These are phyloP conservation scores for Drosophila eugracilis DNA, from an alignment of 1,140 invertebrate genomes.

Conservation along the genomic window DNA sequence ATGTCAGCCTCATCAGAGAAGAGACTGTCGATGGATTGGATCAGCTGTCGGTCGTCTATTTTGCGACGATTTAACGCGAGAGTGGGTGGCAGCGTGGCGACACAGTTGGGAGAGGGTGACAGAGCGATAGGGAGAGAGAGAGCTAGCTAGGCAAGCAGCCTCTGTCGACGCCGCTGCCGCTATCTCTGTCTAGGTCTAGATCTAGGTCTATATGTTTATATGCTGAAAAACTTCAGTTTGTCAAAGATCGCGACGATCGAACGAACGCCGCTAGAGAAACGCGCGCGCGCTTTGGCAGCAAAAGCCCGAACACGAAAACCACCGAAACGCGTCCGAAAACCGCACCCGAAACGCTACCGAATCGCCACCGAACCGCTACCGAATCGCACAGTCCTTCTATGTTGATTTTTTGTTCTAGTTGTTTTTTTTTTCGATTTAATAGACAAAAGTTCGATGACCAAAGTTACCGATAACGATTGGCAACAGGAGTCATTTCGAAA, in stretches of 20 bases:
- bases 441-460: slow-evolving; percentile 8
- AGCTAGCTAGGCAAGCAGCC: background rate
- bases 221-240: slow-evolving; percentile 77
- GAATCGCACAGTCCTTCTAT: no score
- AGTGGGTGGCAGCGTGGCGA: slow-evolving; percentile 26
- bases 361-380: slow-evolving; percentile 21
- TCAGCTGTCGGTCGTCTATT: slow-evolving; percentile 11
- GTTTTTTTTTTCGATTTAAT: background rate
- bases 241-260: slow-evolving; percentile 79
- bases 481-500: slow-evolving; percentile 7
- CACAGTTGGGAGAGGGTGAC: background rate
- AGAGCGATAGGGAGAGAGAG: slow-evolving; percentile 6
- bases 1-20: no score
- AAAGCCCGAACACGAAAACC: slow-evolving; percentile 28
- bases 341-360: slow-evolving; percentile 8
- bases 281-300: slow-evolving; percentile 52
- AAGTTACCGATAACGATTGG: slow-evolving; percentile 7
- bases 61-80: slow-evolving; percentile 11
- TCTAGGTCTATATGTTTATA: slow-evolving; percentile 33
- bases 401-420: no score
- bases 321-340: slow-evolving; percentile 15
- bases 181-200: slow-evolving; percentile 22
- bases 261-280: slow-evolving; percentile 70
- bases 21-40: slow-evolving; percentile 9
- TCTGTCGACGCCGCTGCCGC: slow-evolving; percentile 3